Conservation (phyloP, 2,113 vertebrate species). For the Martes martes region DNA sequence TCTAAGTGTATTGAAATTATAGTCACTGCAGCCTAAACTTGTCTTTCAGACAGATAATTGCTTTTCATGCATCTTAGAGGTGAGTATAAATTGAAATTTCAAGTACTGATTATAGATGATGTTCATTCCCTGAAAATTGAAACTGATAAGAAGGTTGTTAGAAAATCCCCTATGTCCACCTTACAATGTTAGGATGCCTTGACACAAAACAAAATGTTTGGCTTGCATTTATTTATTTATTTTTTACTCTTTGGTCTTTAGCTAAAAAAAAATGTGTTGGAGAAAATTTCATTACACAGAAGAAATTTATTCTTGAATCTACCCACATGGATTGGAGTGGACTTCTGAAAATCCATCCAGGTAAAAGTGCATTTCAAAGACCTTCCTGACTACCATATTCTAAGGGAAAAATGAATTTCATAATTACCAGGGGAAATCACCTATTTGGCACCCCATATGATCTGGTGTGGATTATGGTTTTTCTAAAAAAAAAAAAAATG, state of each 20-base stretch:
- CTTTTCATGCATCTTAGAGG: conserved; percentile 8
- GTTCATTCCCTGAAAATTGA: not conserved
- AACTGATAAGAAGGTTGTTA: not conserved
- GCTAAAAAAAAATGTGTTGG: not conserved
- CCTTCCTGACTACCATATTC: not conserved
- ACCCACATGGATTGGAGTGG: not conserved
- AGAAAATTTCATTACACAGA: not conserved
- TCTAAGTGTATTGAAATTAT: conserved; percentile 32
- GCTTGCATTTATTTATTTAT: not conserved
- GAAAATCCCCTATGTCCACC: not conserved
- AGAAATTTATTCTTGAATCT: not conserved
- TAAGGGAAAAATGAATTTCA: not conserved
- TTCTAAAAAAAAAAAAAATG: not conserved
- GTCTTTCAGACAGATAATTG: conserved; percentile 42
- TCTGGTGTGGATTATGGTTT: not conserved
- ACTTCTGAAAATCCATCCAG: not conserved
- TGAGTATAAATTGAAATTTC: conserved; percentile 43
- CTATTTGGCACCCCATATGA: not conserved
- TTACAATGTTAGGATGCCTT: not conserved
- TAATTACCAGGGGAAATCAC: not conserved
- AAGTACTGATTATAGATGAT: conserved; percentile 29
- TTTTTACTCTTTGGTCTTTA: not conserved
- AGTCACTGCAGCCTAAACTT: conserved; percentile 6
- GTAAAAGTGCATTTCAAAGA: not conserved
- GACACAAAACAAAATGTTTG: not conserved